Percentiles rank a stretch among this genome's conserved stretches.
Evolutionary conservation across 2,113 vertebrate species (phyloP).

Genomic region (Clinocottus analis): DNA sequence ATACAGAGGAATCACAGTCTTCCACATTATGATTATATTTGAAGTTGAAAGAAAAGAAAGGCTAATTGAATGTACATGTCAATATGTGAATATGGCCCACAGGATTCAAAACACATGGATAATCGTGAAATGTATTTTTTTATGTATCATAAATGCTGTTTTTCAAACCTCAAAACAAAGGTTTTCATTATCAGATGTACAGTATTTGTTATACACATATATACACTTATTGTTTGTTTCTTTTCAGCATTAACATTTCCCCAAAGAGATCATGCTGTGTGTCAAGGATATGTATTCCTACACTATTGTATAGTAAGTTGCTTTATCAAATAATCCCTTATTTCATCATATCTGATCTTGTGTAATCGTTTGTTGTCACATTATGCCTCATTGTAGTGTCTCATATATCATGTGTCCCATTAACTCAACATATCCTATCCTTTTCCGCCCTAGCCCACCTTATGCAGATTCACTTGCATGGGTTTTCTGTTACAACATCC

Average conservation of each 20-base stretch:
- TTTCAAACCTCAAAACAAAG: neutral
- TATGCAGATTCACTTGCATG: neutral
- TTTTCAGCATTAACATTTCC: too few species aligned
- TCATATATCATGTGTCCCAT: constrained; percentile 9
- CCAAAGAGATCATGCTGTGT: neutral
- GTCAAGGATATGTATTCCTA: neutral
- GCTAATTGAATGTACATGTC: neutral
- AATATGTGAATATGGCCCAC: neutral
- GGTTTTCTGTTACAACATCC: constrained; percentile 21
- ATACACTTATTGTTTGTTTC: too few species aligned
- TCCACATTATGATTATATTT: neutral
- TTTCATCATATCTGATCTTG: constrained; percentile 27
- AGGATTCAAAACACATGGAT: neutral
- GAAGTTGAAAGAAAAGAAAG: neutral
- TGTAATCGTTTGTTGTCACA: neutral
- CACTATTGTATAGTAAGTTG: neutral
- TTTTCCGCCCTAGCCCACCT: neutral
- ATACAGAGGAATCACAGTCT: neutral
- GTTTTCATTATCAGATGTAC: neutral
- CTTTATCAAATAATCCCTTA: neutral
- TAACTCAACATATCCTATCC: constrained; percentile 12
- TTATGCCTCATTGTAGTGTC: neutral
- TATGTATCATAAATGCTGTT: neutral
- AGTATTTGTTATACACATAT: neutral
- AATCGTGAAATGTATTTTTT: neutral